phyloP scores from a whole-genome alignment of 2,888 invertebrate species.

The Drosophila recens region DNA sequence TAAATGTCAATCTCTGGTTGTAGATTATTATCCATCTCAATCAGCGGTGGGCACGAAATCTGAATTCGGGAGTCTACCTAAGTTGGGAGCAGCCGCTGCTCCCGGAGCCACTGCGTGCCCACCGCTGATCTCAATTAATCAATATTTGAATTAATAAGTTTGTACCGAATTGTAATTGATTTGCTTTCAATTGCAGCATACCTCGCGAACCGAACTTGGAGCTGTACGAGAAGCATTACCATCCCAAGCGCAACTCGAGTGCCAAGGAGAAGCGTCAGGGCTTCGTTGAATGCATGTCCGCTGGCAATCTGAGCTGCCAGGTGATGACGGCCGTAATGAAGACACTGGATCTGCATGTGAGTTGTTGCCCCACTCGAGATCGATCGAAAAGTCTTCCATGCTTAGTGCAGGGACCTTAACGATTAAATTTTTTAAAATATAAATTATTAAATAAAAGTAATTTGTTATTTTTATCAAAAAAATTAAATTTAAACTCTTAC shows the following conservation, averaged over 20 bases:
- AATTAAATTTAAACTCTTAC: no score
- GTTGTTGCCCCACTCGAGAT: not conserved
- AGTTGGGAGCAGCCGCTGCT: no score
- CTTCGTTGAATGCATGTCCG: conserved; percentile 25
- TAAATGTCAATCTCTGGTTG: no score
- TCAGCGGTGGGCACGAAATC: no score
- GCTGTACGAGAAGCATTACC: conserved; percentile 16
- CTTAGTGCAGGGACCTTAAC: no score
- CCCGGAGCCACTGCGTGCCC: no score
- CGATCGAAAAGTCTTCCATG: not conserved
- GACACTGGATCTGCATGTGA: conserved; percentile 53
- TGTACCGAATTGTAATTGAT: not conserved
- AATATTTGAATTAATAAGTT: not conserved
- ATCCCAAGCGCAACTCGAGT: conserved; percentile 17
- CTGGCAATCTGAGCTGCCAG: conserved; percentile 30
- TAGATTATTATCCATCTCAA: no score
- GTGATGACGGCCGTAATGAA: conserved; percentile 58
- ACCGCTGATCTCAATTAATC: no score
- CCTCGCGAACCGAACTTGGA: conserved; percentile 20
- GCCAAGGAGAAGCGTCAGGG: conserved; percentile 8
- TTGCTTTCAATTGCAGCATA: not conserved
- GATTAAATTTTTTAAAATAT: no score
- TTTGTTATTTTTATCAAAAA: no score
- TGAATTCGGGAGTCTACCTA: no score
- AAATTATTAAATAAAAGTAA: no score